Base-by-base conservation (phyloP, 64 coral and sea anemone genomes). In the Acropora tenuis region DNA sequence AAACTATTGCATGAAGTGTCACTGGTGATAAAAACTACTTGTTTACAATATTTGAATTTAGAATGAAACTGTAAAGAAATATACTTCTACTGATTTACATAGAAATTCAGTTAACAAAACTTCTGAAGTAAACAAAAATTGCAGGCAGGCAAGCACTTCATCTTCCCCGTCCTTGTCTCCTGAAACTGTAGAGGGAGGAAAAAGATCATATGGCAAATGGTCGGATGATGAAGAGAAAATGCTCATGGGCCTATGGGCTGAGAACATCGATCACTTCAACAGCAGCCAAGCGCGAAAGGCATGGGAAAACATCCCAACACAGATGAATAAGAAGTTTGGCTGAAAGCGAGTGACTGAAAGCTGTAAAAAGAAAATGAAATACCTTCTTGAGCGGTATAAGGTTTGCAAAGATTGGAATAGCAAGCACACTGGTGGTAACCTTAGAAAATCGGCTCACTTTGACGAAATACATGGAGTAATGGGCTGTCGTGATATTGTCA, bases 251-350 rank as follows among this genome's bases (percentile, higher is more conserved):
- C 82, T 92, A 67, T 84, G 73, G 80, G 81, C 90, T 17, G 90
- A 78, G 58, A 48, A 78, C n/a, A 78, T 86, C 65, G 73, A 92
- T 61, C 82, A 74, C 68, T 78, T 77, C 2, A 75, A 92, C 46
- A 92, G 90, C 67, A 92, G 83, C 50, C 69, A 92, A 50, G 19
- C 80, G 7, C 73, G 72, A 76, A 83, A 77, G 47, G 72, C 78
- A 41, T 92, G 73, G 72, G 82, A 72, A 2, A 80, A 78, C n/a
- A 92, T 86, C 15, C 12, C 41, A 18, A 72, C 83, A 44, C 57
- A 84, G 42, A 44, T 92, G 20, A 84, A 92, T 69, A 76, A 48
- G 49, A 67, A 41, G 72, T 75, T 84, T 74, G 48, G 69, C 55
- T 2, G 11, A 12, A 83, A 83, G 80, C 48, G 19, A 52, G 86